Evolutionary conservation across 2,797 vertebrate genomes (phyloP).

Genomic region (Ceryle rudis): DNA sequence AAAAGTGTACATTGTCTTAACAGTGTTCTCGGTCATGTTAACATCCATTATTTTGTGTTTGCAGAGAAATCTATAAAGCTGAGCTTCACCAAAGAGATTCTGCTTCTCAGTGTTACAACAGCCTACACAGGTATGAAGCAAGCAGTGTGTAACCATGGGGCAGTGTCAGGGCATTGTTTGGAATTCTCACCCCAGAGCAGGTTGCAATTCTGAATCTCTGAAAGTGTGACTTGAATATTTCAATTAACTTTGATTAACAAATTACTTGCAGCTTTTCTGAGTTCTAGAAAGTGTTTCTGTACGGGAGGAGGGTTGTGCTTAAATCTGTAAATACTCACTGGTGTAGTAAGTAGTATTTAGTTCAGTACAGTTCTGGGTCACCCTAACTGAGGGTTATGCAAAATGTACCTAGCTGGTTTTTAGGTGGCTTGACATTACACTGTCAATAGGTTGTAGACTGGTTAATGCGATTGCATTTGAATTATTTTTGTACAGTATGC

Average conservation of each 20-base stretch:
- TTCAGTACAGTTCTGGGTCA: not conserved
- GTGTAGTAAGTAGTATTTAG: not conserved
- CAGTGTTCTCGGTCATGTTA: not conserved
- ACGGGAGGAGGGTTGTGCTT: not conserved
- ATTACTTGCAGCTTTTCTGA: fast-evolving
- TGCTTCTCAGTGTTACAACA: conserved; percentile 90
- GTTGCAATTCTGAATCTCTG: not conserved
- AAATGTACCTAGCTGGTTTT: not conserved
- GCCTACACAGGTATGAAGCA: conserved; percentile 90
- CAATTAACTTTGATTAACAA: not conserved
- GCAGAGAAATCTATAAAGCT: conserved; percentile 89
- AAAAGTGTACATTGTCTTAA: not conserved
- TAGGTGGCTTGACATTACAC: not conserved
- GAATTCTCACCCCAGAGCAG: not conserved
- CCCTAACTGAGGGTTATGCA: not conserved
- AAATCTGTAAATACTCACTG: not conserved
- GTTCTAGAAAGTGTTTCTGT: not conserved
- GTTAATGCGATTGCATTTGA: not conserved
- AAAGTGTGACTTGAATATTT: not conserved
- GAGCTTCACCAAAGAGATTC: conserved; percentile 91
- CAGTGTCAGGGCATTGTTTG: not conserved
- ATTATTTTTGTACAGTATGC: not conserved
- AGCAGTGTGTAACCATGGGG: not conserved
- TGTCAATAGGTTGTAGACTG: not conserved
- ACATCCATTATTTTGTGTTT: conserved; percentile 17